These are phyloP conservation scores for Dufourea novaeangliae DNA, from an alignment of 1,140 invertebrate species.

Conservation along the genomic window DNA sequence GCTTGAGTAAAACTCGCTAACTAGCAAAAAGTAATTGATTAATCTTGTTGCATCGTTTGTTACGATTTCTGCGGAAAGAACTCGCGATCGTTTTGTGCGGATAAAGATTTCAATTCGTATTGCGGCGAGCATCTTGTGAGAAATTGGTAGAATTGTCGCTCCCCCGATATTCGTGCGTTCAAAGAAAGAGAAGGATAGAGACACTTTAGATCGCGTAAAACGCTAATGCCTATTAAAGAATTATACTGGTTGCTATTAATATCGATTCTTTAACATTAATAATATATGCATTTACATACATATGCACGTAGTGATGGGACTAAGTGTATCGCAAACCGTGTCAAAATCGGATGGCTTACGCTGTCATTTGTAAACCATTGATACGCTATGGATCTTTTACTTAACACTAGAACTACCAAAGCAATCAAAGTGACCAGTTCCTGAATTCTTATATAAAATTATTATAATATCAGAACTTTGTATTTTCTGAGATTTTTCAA, in stretches of 20 bases:
- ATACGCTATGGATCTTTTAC: too few species aligned
- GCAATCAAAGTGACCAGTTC: too few species aligned
- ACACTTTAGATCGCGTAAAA: not conserved
- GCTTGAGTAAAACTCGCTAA: slow-evolving; percentile 22
- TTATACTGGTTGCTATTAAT: not conserved
- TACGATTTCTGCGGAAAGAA: not conserved
- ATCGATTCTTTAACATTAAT: not conserved
- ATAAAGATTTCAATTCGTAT: not conserved
- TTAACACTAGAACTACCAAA: too few species aligned
- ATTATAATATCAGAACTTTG: too few species aligned
- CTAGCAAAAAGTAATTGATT: slow-evolving; percentile 18
- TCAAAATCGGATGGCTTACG: too few species aligned
- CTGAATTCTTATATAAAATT: too few species aligned
- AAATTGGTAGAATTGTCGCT: not conserved
- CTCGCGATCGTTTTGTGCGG: not conserved
- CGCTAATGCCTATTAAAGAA: not conserved
- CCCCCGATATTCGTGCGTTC: not conserved
- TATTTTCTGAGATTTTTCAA: too few species aligned
- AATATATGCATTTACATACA: not conserved
- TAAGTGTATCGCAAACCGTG: too few species aligned
- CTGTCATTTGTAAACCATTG: too few species aligned
- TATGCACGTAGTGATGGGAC: not conserved
- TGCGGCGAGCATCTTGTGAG: not conserved
- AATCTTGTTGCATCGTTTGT: not conserved
- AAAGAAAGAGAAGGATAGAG: not conserved